Evolutionary conservation across 2,113 vertebrate species (phyloP), one percentile per base, ranked within the genome.

Genomic region (Amphiprion ocellaris): DNA sequence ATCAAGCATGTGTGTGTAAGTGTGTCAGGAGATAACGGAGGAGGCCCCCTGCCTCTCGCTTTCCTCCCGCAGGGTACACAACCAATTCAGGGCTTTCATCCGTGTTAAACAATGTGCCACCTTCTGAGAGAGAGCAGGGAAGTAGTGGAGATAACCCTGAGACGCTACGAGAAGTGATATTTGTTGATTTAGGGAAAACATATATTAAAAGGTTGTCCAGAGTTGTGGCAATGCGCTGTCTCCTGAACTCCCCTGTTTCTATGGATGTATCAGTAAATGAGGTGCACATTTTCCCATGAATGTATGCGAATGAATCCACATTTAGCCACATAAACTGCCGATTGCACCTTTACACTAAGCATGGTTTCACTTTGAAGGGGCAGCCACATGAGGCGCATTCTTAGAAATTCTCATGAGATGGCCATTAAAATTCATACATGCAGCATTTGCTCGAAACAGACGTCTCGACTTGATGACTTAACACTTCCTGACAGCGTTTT

Each of bases 61-160:
- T 74, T 69, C 75, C 76, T 81, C 84, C 72, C 49, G 12, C 64
- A 54, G 84, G 74, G 67, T 68, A 54, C 74, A 56, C 72, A 88
- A 80, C 56, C 19, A 21, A 77, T 79, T 82, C 74, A 67, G 67
- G 67, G 80, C 82, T 87, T 82, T 91, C 76, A 85, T 88, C 79
- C 73, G 10, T 87, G 76, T 82, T 88, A 89, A 90, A 90, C 84
- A 86, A 79, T 74, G 65, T 23, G 59, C 83, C 84, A 73, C 83
- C 80, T 72, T 77, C 66, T 81, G 84, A 60, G 76, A 70, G 70
- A 74, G 81, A 68, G 56, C 68, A 63, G 55, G 50, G 41, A 30
- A 67, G 50, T 44, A 67, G 50, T 44, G 58, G 54, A 74, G 66
- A 78, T 81, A 76, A 87, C 59, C 63, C 52, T 14, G 60, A 78